phyloP scores from a whole-genome alignment of 2,888 invertebrate genomes.

The Chesias legatella region DNA sequence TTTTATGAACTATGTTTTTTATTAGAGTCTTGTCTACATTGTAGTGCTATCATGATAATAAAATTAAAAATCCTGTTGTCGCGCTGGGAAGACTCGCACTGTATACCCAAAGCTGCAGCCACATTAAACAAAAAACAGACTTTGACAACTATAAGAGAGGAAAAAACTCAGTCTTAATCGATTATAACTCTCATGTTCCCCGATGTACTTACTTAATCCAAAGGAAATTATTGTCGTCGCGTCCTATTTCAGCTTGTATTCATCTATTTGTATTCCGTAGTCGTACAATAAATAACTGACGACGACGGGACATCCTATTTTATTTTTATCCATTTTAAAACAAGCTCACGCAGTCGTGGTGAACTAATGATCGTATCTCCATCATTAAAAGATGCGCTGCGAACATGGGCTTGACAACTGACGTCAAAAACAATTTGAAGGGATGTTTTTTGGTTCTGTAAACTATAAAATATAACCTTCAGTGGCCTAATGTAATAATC shows the following conservation, averaged over 20 bases:
- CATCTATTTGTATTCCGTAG: conserved; percentile 26
- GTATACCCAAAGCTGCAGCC: too few relatives aligned
- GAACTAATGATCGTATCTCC: conserved; percentile 12
- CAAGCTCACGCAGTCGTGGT: conserved; percentile 2
- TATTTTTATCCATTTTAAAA: conserved; percentile 22
- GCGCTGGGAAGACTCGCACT: too few relatives aligned
- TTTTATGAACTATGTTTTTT: too few relatives aligned
- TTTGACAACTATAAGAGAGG: too few relatives aligned
- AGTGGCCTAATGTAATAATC: too few relatives aligned
- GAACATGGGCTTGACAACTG: conserved; percentile 10
- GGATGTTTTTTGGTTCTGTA: too few relatives aligned
- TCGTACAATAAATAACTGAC: conserved; percentile 27
- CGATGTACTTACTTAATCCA: neutral
- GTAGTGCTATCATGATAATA: too few relatives aligned
- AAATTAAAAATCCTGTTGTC: too few relatives aligned
- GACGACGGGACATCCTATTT: conserved; percentile 29
- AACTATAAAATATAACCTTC: too few relatives aligned
- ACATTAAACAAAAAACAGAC: too few relatives aligned
- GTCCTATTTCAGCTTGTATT: conserved; percentile 28
- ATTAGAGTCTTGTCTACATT: too few relatives aligned
- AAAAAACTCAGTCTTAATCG: neutral
- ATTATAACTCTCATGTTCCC: neutral
- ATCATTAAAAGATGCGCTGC: conserved; percentile 11
- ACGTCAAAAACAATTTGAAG: too few relatives aligned
- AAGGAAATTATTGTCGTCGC: conserved; percentile 18